Evolutionary conservation across 2,113 vertebrate genomes (phyloP).

Genomic region (Rallus limicola): DNA sequence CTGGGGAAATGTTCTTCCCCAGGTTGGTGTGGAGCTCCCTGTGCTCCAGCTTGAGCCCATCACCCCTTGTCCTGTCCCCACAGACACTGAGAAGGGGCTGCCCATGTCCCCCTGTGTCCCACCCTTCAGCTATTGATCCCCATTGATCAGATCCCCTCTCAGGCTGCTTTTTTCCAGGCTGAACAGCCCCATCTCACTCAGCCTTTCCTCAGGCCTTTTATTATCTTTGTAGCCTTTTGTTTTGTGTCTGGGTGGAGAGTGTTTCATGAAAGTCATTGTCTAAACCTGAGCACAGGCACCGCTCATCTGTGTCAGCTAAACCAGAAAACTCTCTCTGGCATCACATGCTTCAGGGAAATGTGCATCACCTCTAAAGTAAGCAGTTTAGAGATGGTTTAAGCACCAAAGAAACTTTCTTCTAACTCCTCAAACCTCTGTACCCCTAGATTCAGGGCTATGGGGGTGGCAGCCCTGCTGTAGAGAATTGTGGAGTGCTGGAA

Average conservation of each 20-base stretch:
- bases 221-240: no score
- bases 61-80: no score
- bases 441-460: background rate
- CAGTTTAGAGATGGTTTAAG: background rate
- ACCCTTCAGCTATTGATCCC: no score
- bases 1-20: no score
- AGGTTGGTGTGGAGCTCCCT: no score
- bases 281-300: background rate
- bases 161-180: no score
- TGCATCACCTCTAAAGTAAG: background rate
- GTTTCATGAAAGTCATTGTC: background rate
- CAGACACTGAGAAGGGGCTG: no score
- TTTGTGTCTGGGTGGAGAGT: background rate
- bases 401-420: background rate
- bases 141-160: no score
- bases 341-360: background rate
- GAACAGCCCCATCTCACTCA: no score
- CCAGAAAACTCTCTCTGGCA: background rate
- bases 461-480: fast-evolving
- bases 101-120: no score
- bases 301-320: background rate
- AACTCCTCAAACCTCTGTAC: fast-evolving
- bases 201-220: no score
- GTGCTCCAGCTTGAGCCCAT: no score
- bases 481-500: background rate